A percentile compares a stretch with the other conserved stretches of the same genome.
phyloP scores from a whole-genome alignment of 2,797 vertebrate species.

The Lithobates pipiens region DNA sequence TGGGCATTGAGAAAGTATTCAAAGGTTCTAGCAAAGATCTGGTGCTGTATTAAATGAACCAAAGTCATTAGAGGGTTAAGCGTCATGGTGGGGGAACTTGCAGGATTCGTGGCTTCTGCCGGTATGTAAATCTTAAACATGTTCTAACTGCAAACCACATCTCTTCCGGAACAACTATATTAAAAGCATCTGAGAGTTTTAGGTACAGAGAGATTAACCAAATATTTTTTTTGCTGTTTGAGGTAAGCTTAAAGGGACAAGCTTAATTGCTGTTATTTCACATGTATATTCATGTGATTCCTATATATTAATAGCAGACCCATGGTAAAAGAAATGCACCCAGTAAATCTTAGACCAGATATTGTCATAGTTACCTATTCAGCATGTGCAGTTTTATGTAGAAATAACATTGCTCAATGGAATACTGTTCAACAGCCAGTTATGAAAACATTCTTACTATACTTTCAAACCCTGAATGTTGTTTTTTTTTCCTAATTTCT shows the following conservation, averaged over 20 bases:
- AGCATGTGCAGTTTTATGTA: too few species aligned
- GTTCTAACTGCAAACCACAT: slow-evolving; percentile 54
- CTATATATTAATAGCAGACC: background rate
- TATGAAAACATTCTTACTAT: too few species aligned
- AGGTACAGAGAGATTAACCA: slow-evolving; percentile 1
- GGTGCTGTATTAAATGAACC: background rate
- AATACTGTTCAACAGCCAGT: too few species aligned
- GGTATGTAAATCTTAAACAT: slow-evolving; percentile 19
- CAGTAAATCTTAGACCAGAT: too few species aligned
- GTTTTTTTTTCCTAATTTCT: too few species aligned
- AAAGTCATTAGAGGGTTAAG: slow-evolving; percentile 20
- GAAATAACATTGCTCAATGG: too few species aligned
- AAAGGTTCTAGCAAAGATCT: background rate
- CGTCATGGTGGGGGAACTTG: background rate
- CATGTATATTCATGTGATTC: background rate
- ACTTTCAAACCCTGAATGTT: too few species aligned
- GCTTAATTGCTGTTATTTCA: background rate
- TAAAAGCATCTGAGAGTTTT: slow-evolving; percentile 25
- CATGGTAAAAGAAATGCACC: too few species aligned
- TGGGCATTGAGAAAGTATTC: background rate
- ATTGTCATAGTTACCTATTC: too few species aligned
- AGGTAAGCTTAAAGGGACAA: background rate
- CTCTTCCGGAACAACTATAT: slow-evolving; percentile 47
- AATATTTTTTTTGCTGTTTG: background rate
- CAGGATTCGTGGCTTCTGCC: background rate